Evolutionary conservation across 2,797 vertebrate genomes (phyloP), one percentile per base, ranked within the genome.

Genomic region (Malacoctenus gilli): DNA sequence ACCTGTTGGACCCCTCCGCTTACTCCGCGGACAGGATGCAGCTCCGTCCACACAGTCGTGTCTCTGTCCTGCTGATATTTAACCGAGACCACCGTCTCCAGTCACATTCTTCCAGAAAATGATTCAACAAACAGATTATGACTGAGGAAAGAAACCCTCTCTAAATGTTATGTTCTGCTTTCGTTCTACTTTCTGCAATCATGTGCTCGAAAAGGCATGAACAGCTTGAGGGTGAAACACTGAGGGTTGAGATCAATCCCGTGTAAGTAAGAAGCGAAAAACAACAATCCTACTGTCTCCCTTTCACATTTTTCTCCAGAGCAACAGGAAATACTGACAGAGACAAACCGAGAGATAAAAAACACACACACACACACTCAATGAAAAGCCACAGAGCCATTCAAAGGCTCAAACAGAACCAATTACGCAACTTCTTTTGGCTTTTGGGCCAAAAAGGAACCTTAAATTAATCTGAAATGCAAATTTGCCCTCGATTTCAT

Each of bases 261-360:
- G 72, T 65, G 72, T 47, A 2, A 25, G 11, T 41, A 2, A 18
- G 37, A 20, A n/a, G 14, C n/a, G 50, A 20, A 40, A 10, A 32
- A 72, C 69, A 84, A 74, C 8, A 20, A 55, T 47, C 41, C 38
- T 46, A 60, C 25, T 84, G 79, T 81, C 14, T 22, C 50, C 32
- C 58, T 28, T 28, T 28, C 19, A 41, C 34, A 73, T 63, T 20
- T 55, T 68, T 39, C 15, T 59, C 32, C 38, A 14, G 18, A 50
- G 43, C 40, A 65, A 48, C 39, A 75, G 39, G 21, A 62, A 48
- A 49, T 20, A 58, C 9, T 5, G 25, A 28, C 13, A 51, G 16
- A 46, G 3, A 31, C 30, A 13, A 14, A 44, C n/a, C 18, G 47
- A 43, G 15, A 34, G 4, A 41, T 19, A 10, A 68, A 56, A 19